Base-by-base conservation (phyloP, 1,140 invertebrate species). In the Eriosoma lanigerum region DNA sequence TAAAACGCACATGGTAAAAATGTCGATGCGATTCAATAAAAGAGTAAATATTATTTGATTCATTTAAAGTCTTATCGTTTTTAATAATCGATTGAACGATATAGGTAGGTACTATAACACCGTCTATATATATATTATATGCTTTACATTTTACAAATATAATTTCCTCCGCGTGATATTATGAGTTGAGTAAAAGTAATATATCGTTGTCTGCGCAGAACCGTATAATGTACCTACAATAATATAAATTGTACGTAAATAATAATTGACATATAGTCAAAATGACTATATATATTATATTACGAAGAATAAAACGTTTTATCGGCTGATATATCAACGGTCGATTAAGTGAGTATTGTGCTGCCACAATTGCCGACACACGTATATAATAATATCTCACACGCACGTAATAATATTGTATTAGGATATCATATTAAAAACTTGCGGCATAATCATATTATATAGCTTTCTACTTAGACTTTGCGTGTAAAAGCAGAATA, bases 391-490 rank as follows among this genome's bases (percentile, higher is more conserved):
- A 62, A 38, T 38, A 38, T 38, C 32, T 38, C 9, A 1, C 26
- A 62, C 6, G 24, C 17, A 60, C 15, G 26, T 58, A 24, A 62
- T 62, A n/a, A 29, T 62, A 62, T 29, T 29, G 19, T 17, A 32
- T 10, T 62, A 0, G 26, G 26, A 32, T 62, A 19, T 62, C 32
- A 26, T 62, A 62, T 62, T n/a, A 24, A 24, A 29, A 62, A 62
- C 17, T n/a, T 8, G 60, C 15, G 17, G 60, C 29, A 32, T 24
- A 38, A 26, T 62, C 29, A 62, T 24, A n/a, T n/a, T n/a, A n/a
- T n/a, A n/a, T n/a, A 32, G 32, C 60, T 62, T 62, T 62, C 60
- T 62, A 62, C 60, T 62, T 62, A 62, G 26, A 62, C 26, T 29
- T 62, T 60, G 24, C 24, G 15, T 38, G 32, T 38, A 38, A 38